phyloP scores from a whole-genome alignment of 2,888 invertebrate species.

The Hypsopygia costalis region DNA sequence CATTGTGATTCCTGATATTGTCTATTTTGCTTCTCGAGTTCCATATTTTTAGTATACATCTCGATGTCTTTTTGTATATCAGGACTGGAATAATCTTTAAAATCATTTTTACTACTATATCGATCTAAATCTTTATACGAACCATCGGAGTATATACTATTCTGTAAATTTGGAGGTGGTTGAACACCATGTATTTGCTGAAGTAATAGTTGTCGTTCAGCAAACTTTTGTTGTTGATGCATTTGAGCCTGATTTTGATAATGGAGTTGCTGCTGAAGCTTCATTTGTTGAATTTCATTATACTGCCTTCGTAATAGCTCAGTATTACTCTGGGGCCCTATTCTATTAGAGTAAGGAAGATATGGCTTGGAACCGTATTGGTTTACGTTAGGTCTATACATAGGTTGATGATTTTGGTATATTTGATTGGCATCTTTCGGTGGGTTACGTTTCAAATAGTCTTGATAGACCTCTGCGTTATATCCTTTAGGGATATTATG shows the following conservation, averaged over 20 bases:
- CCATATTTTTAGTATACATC: slow-evolving; percentile 59
- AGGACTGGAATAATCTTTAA: slow-evolving; percentile 60
- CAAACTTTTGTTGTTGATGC: slow-evolving; percentile 83
- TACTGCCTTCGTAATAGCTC: slow-evolving; percentile 81
- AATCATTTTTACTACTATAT: slow-evolving; percentile 69
- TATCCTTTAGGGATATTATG: slow-evolving; percentile 76
- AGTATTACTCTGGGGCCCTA: slow-evolving; percentile 80
- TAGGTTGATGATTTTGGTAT: slow-evolving; percentile 78
- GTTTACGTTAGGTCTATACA: slow-evolving; percentile 67
- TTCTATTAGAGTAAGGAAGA: slow-evolving; percentile 72
- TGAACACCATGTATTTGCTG: slow-evolving; percentile 81
- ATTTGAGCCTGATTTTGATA: slow-evolving; percentile 83
- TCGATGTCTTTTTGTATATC: slow-evolving; percentile 66
- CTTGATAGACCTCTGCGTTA: slow-evolving; percentile 80
- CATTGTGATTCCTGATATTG: slow-evolving; percentile 63
- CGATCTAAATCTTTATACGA: slow-evolving; percentile 71
- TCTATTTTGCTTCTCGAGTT: slow-evolving; percentile 58
- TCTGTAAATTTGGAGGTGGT: slow-evolving; percentile 71
- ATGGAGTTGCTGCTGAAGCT: slow-evolving; percentile 82
- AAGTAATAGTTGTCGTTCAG: slow-evolving; percentile 80
- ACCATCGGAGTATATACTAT: slow-evolving; percentile 70
- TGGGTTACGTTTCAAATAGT: slow-evolving; percentile 78
- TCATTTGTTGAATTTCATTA: slow-evolving; percentile 83
- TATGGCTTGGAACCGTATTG: slow-evolving; percentile 73
- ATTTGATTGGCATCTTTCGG: slow-evolving; percentile 79